These are phyloP conservation scores for Tautogolabrus adspersus DNA, from an alignment of 2,113 vertebrate genomes.

Conservation along the genomic window DNA sequence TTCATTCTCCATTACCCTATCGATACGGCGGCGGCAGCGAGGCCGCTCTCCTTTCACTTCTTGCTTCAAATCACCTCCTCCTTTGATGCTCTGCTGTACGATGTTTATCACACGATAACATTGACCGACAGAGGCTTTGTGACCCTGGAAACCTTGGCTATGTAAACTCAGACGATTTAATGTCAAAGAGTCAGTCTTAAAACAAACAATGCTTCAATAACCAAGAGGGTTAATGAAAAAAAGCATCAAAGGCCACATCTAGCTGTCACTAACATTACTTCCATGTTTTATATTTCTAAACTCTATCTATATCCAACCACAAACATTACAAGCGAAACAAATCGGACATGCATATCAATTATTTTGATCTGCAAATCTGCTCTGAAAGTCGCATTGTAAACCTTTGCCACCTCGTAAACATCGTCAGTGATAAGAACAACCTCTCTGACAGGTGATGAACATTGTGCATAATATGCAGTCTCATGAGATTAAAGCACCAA, in stretches of 20 bases:
- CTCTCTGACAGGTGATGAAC: too few species aligned
- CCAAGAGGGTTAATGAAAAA: neutral
- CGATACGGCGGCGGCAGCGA: constrained; percentile 19
- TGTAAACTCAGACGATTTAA: constrained; percentile 22
- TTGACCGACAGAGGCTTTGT: constrained; percentile 1
- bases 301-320: neutral
- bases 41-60: constrained; percentile 44
- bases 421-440: too few species aligned
- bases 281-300: neutral
- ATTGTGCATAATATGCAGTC: too few species aligned
- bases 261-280: neutral
- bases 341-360: too few species aligned
- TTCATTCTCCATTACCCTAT: constrained; percentile 77
- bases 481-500: too few species aligned
- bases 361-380: too few species aligned
- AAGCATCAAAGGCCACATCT: neutral
- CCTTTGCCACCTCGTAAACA: too few species aligned
- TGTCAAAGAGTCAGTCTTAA: constrained; percentile 14
- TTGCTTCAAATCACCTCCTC: constrained; percentile 38
- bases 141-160: constrained; percentile 35
- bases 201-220: constrained; percentile 8
- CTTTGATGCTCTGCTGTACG: constrained; percentile 7
- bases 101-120: constrained; percentile 45
- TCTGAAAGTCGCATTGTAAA: too few species aligned
- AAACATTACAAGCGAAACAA: neutral